phyloP scores from a whole-genome alignment of 2,797 vertebrate genomes.

The Intellagama lesueurii region DNA sequence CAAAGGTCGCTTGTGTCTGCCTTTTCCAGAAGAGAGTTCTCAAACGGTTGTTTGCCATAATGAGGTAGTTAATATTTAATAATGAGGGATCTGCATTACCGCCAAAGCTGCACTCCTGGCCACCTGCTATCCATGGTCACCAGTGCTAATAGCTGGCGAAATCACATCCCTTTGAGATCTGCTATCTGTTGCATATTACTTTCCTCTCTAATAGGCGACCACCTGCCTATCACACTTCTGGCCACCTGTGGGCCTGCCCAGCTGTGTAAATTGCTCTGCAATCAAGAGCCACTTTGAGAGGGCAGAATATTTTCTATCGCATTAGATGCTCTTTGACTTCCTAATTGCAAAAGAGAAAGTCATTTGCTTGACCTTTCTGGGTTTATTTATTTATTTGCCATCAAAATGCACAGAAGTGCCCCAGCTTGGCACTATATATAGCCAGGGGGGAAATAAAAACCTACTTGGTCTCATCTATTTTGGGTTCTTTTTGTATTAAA shows the following conservation, averaged over 20 bases:
- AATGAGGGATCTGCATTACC: background rate
- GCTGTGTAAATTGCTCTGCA: slow-evolving; percentile 55
- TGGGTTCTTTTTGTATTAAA: background rate
- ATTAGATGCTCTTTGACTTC: slow-evolving; percentile 32
- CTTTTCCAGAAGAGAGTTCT: background rate
- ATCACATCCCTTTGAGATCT: slow-evolving; percentile 15
- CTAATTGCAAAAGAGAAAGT: slow-evolving; percentile 14
- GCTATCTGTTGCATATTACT: slow-evolving; percentile 11
- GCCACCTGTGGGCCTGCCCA: slow-evolving; percentile 56
- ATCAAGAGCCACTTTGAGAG: slow-evolving; percentile 7
- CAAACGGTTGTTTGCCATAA: background rate
- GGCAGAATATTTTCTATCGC: background rate
- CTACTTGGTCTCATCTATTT: slow-evolving; percentile 1
- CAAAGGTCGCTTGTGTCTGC: background rate
- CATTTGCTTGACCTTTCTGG: slow-evolving; percentile 48
- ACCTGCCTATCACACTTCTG: slow-evolving; percentile 54
- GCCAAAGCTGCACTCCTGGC: background rate
- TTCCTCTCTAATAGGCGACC: slow-evolving; percentile 37
- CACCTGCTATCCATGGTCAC: slow-evolving; percentile 20
- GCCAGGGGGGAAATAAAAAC: background rate
- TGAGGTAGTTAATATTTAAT: slow-evolving; percentile 18
- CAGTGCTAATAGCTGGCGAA: slow-evolving; percentile 1
- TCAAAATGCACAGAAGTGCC: background rate
- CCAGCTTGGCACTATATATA: background rate
- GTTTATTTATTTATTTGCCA: slow-evolving; percentile 25